Conservation (phyloP, 1,140 invertebrate species). For the Drosophila kikkawai region DNA sequence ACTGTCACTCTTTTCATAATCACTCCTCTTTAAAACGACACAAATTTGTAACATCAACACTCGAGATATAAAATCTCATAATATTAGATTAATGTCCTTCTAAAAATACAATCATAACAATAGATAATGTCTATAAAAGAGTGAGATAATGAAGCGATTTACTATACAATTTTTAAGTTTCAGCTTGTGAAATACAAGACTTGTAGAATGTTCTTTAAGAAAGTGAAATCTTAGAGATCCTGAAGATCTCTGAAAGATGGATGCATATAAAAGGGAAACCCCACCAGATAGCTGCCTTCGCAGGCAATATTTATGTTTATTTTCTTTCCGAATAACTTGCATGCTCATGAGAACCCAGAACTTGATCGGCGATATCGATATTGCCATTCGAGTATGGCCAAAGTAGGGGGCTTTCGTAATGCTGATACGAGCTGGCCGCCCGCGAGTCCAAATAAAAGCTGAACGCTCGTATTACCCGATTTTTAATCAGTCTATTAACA, state of each 20-base stretch:
- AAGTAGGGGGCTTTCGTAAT: constrained; percentile 13
- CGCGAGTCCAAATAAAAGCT: constrained; percentile 16
- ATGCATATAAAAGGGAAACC: neutral
- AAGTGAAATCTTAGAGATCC: neutral
- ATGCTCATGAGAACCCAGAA: neutral
- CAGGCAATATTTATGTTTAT: constrained; percentile 4
- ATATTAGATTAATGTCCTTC: constrained; percentile 9
- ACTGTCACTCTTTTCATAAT: neutral
- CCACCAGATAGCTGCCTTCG: neutral
- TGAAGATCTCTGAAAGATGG: too few species aligned
- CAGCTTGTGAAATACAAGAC: neutral
- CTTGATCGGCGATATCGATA: constrained; percentile 5
- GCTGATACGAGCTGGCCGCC: constrained; percentile 4
- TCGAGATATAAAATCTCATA: constrained; percentile 22
- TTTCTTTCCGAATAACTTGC: neutral
- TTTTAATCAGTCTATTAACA: constrained; percentile 46
- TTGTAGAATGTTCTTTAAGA: neutral
- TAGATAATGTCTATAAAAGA: neutral
- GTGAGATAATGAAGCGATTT: constrained; percentile 1
- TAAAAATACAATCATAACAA: neutral
- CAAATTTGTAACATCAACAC: constrained; percentile 13
- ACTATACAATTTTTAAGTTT: neutral
- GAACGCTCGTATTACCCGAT: constrained; percentile 22
- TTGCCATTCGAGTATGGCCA: constrained; percentile 10
- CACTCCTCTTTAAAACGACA: constrained; percentile 7